These are phyloP conservation scores for Philopotamus ludificatus DNA, from an alignment of 1,140 invertebrate genomes.

Conservation along the genomic window DNA sequence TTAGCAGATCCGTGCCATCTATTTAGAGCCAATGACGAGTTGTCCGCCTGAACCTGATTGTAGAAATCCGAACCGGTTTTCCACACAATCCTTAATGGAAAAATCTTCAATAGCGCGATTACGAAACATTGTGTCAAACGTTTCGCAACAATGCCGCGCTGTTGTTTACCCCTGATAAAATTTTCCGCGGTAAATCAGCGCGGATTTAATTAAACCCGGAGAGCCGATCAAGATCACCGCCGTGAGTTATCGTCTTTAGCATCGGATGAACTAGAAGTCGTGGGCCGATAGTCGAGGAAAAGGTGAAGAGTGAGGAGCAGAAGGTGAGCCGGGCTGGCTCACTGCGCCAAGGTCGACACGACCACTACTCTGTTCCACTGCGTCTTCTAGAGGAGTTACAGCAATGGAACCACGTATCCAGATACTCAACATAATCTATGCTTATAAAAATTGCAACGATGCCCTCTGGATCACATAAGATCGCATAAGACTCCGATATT, in stretches of 20 bases:
- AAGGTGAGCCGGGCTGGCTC: slow-evolving; percentile 32
- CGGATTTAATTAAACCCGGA: not conserved
- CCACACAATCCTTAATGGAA: not conserved
- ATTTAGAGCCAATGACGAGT: not conserved
- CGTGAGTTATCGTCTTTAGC: not conserved
- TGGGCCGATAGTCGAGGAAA: slow-evolving; percentile 11
- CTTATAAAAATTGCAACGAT: too few relatives aligned
- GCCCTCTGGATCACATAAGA: too few relatives aligned
- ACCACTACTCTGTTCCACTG: too few relatives aligned
- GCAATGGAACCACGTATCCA: too few relatives aligned
- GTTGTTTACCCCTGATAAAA: not conserved
- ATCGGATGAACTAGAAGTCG: slow-evolving; percentile 7
- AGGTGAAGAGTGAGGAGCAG: slow-evolving; percentile 3
- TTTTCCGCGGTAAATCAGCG: not conserved
- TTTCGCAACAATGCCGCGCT: not conserved
- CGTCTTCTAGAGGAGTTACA: too few relatives aligned
- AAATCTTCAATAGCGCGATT: not conserved
- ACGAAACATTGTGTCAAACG: not conserved
- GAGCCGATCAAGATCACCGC: not conserved
- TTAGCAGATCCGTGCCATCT: too few relatives aligned
- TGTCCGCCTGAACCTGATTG: not conserved
- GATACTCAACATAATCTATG: too few relatives aligned
- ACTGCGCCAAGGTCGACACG: slow-evolving; percentile 41
- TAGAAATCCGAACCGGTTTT: not conserved
- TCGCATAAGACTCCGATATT: too few relatives aligned